Evolutionary conservation across 2,888 invertebrate genomes (phyloP).

Genomic region (Caprella mutica): DNA sequence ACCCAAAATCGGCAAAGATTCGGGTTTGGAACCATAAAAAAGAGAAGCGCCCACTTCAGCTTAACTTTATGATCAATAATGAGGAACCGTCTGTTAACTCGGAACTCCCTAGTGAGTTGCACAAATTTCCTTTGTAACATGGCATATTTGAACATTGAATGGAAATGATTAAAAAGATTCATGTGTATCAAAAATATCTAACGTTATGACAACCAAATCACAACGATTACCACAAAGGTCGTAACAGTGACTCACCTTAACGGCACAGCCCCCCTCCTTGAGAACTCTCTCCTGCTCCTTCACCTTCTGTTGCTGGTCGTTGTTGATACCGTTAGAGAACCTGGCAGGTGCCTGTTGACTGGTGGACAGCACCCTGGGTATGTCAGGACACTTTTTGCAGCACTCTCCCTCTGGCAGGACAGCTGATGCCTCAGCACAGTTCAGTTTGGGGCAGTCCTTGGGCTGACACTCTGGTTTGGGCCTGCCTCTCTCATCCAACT

Average conservation of each 20-base stretch:
- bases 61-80: too few species aligned
- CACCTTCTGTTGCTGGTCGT: slow-evolving; percentile 2
- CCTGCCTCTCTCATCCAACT: neutral
- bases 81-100: too few species aligned
- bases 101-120: too few species aligned
- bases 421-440: slow-evolving; percentile 5
- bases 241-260: slow-evolving; percentile 4
- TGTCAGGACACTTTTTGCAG: slow-evolving; percentile 19
- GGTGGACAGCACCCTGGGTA: slow-evolving; percentile 10
- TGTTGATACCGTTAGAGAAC: neutral
- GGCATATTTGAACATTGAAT: too few species aligned
- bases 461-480: neutral
- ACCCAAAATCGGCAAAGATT: too few species aligned
- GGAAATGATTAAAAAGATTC: too few species aligned
- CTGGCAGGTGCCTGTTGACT: slow-evolving; percentile 1
- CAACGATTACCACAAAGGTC: too few species aligned
- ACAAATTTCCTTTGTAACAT: too few species aligned
- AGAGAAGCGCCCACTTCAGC: too few species aligned
- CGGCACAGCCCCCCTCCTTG: slow-evolving; percentile 23
- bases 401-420: slow-evolving; percentile 10
- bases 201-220: too few species aligned
- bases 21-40: too few species aligned
- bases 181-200: too few species aligned
- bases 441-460: neutral
- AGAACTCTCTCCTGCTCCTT: slow-evolving; percentile 13